Base-by-base conservation (phyloP, 2,113 vertebrate genomes). In the Saccopteryx leptura region DNA sequence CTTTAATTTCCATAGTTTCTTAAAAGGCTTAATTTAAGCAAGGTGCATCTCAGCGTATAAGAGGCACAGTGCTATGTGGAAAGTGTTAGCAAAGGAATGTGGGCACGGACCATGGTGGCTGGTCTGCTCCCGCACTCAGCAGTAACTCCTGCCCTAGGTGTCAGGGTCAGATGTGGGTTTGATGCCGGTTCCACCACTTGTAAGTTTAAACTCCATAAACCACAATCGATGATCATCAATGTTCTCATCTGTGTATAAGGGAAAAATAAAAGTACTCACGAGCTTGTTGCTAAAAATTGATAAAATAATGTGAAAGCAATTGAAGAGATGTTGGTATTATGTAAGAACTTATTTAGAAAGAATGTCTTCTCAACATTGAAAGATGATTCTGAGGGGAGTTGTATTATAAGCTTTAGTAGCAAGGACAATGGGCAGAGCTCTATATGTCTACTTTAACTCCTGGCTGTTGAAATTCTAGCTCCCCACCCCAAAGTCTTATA, bases 1-100 rank as follows among this genome's bases (percentile, higher is more conserved):
- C 54, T 92, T 90, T 88, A 56, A 85, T 83, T 84, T 68, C 50
- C 24, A 3, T 86, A 18, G 58, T 75, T 96, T 95, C 11, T 80
- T 78, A 68, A 94, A 94, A 48, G 60, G 31, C 15, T 39, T 54
- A 71, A 68, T 12, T 39, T 54, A 71, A 68, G 63, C 31, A 58
- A 78, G 24, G 11, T 10, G 5, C 48, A 15, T 46, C 23, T 89
- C 63, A 48, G 24, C 19, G 11, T 71, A 26, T 78, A 66, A 86
- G 69, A 78, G 48, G 14, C 9, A 4, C 33, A 46, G 28, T 26
- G 33, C 15, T 48, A 8, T 39, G 5, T 81, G 15, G 4, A 7
- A 92, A 56, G 8, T 71, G 69, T 65, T 65, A 91, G 39, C 28
- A 4, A 48, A 87, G 58, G 28, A 63, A 69, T 79, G 61, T 28